phyloP scores from a whole-genome alignment of 1,140 invertebrate species.

The Heliothis virescens region DNA sequence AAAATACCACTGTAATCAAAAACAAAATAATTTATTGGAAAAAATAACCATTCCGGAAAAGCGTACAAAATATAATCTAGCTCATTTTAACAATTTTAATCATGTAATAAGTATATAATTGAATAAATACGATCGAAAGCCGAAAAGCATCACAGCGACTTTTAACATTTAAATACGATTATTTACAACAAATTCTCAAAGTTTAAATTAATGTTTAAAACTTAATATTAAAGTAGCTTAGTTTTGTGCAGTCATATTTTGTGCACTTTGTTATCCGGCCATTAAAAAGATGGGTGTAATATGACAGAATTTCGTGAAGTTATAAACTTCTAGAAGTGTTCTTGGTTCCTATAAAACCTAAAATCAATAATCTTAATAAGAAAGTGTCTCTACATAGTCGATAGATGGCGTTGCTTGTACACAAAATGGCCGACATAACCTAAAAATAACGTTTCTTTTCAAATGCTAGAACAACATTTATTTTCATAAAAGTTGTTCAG shows the following conservation, averaged over 20 bases:
- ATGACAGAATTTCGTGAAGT: neutral
- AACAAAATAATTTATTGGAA: conserved; percentile 20
- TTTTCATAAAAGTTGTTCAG: conserved; percentile 30
- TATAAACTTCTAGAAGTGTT: neutral
- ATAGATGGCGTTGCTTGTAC: conserved; percentile 9
- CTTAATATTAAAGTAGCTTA: conserved; percentile 10
- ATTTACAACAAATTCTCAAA: conserved; percentile 42
- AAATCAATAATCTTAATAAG: no score
- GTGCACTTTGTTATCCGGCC: neutral
- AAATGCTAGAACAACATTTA: conserved; percentile 26
- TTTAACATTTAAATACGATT: conserved; percentile 48
- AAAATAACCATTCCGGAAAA: conserved; percentile 57
- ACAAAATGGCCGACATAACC: conserved; percentile 5
- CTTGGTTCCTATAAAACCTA: no score
- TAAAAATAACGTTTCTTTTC: neutral
- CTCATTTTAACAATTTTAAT: conserved; percentile 50
- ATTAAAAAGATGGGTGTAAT: neutral
- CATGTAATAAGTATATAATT: conserved; percentile 29
- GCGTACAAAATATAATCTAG: conserved; percentile 59
- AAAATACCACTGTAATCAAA: no score
- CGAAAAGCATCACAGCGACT: conserved; percentile 51
- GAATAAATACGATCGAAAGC: conserved; percentile 51
- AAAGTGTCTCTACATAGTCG: neutral
- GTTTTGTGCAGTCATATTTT: conserved; percentile 14
- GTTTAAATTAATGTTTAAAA: conserved; percentile 32